phyloP scores from a whole-genome alignment of 1,140 invertebrate genomes.

The Cotesia vestalis region DNA sequence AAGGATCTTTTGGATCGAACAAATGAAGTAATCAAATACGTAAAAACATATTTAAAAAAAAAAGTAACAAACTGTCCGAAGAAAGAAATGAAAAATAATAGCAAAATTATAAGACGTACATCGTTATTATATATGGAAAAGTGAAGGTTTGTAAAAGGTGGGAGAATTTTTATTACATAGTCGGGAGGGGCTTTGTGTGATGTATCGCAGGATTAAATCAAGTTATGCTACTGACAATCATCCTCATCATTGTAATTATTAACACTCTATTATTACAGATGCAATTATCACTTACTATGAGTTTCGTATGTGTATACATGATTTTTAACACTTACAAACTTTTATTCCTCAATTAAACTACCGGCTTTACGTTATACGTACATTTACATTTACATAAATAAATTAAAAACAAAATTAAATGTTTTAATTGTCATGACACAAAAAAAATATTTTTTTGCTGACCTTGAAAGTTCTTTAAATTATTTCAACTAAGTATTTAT shows the following conservation, averaged over 20 bases:
- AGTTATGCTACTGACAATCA: constrained; percentile 1
- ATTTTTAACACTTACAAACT: no score
- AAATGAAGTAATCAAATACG: background rate
- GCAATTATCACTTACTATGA: constrained; percentile 35
- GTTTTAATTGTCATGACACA: background rate
- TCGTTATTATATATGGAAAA: constrained; percentile 56
- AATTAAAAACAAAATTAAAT: no score
- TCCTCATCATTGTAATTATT: constrained; percentile 41
- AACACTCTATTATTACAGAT: constrained; percentile 34
- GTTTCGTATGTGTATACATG: no score
- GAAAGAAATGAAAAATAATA: constrained; percentile 48
- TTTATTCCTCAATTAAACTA: no score
- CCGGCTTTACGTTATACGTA: no score
- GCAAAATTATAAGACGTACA: constrained; percentile 46
- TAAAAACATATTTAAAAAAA: background rate
- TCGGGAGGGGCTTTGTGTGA: constrained; percentile 37
- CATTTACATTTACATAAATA: no score
- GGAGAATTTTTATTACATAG: constrained; percentile 44
- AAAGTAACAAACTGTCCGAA: constrained; percentile 28
- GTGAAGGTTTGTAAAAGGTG: constrained; percentile 55
- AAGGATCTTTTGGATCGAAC: background rate
- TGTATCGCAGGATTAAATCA: background rate
- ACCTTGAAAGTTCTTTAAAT: constrained; percentile 49
- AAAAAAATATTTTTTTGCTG: constrained; percentile 18
- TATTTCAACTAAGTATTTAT: constrained; percentile 54